phyloP scores from a whole-genome alignment of 2,797 vertebrate genomes.

The Miopithecus talapoin region DNA sequence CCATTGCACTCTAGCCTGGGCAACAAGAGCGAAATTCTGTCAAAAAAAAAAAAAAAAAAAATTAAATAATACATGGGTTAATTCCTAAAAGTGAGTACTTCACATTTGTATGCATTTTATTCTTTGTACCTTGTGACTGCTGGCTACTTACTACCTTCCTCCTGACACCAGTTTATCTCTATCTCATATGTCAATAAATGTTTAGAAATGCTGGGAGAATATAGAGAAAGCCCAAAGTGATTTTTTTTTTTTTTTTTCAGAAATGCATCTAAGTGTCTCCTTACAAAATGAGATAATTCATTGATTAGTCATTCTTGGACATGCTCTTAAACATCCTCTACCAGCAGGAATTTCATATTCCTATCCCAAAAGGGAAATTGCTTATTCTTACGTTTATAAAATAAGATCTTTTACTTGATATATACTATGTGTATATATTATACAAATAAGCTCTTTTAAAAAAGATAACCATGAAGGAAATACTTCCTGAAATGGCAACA shows the following conservation, averaged over 20 bases:
- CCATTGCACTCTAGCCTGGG: not conserved
- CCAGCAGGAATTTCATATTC: not conserved
- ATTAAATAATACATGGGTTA: not conserved
- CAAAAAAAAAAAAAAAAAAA: no score
- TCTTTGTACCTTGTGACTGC: not conserved
- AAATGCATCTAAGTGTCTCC: not conserved
- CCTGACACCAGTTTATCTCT: not conserved
- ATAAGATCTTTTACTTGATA: slow-evolving; percentile 8
- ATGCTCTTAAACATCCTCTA: not conserved
- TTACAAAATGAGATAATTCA: not conserved
- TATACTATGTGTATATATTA: not conserved
- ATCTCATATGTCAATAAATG: not conserved
- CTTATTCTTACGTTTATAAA: slow-evolving; percentile 22
- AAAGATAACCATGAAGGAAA: not conserved
- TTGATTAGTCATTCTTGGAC: not conserved
- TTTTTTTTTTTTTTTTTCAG: not conserved
- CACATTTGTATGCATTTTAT: not conserved
- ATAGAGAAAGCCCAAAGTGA: not conserved
- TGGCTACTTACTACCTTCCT: not conserved
- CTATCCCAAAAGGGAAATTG: not conserved
- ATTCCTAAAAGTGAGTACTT: not conserved
- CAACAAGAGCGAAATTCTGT: not conserved
- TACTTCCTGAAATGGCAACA: not conserved
- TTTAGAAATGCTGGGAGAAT: not conserved
- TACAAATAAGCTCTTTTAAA: not conserved